phyloP scores from a whole-genome alignment of 2,888 invertebrate genomes.

The Mimumesa dahlbomi region DNA sequence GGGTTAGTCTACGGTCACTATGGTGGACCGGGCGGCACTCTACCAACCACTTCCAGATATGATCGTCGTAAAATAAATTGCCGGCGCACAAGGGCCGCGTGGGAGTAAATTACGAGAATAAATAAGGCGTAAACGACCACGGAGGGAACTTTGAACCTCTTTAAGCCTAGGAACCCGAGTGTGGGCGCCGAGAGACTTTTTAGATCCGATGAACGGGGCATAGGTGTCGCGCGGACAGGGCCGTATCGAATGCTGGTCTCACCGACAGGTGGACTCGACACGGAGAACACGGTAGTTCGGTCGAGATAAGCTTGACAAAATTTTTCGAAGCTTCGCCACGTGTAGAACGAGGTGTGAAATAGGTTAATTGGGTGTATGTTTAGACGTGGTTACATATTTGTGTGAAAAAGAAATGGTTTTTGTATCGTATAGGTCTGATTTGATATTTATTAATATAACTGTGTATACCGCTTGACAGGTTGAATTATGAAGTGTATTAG shows the following conservation, averaged over 20 bases:
- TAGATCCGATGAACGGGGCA: conserved; percentile 52
- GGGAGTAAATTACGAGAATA: conserved; percentile 76
- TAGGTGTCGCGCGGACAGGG: conserved; percentile 54
- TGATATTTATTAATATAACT: too few species aligned
- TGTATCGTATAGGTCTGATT: too few species aligned
- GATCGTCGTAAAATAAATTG: conserved; percentile 74
- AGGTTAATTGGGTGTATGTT: too few species aligned
- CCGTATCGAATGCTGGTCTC: conserved; percentile 42
- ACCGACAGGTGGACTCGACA: conserved; percentile 51
- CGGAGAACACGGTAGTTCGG: too few species aligned
- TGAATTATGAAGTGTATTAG: too few species aligned
- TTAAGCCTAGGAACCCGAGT: conserved; percentile 69
- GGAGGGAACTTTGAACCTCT: conserved; percentile 71
- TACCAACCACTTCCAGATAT: conserved; percentile 70
- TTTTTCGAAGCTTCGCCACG: too few species aligned
- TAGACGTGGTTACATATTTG: too few species aligned
- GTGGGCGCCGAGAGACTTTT: conserved; percentile 66
- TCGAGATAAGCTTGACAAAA: too few species aligned
- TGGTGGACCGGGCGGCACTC: conserved; percentile 56
- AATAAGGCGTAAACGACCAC: conserved; percentile 73
- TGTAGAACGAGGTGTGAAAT: too few species aligned
- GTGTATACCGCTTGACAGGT: too few species aligned
- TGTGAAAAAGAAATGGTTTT: too few species aligned
- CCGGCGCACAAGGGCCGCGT: conserved; percentile 66
- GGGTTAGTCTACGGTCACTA: conserved; percentile 27